Evolutionary conservation across 2,888 invertebrate genomes (phyloP).

Genomic region (Trissolcus brochymenae): DNA sequence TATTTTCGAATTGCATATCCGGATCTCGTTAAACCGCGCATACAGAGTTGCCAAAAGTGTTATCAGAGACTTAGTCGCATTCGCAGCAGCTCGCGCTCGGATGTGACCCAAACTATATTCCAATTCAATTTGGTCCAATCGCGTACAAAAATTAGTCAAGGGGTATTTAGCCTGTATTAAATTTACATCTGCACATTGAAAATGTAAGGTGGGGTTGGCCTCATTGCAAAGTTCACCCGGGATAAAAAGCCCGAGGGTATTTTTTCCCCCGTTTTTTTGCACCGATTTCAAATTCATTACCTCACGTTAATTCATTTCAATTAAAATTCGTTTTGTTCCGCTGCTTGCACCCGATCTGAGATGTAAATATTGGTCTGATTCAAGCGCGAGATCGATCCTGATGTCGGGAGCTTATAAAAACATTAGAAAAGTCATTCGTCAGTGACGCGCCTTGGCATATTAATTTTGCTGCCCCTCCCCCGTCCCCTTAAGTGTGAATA

Average conservation of each 20-base stretch:
- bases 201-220: background rate
- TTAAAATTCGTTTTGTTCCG: conserved; percentile 14
- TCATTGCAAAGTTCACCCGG: no score
- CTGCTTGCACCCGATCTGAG: no score
- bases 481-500: no score
- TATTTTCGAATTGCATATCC: conserved; percentile 22
- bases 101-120: conserved; percentile 3
- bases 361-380: no score
- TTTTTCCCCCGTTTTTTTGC: no score
- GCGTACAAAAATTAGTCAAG: background rate
- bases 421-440: no score
- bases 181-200: background rate
- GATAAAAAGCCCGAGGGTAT: conserved; percentile 1
- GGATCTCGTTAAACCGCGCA: conserved; percentile 20
- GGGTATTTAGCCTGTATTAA: no score
- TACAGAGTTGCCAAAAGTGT: conserved; percentile 8
- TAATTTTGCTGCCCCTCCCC: no score
- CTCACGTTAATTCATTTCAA: conserved; percentile 22
- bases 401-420: no score
- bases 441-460: no score
- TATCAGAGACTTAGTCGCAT: conserved; percentile 14
- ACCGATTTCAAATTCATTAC: conserved; percentile 1
- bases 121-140: background rate
- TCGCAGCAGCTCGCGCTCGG: conserved; percentile 5
- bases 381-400: no score